A percentile compares a stretch with the other conserved stretches of the same genome.
These are phyloP conservation scores for Vicugna pacos DNA, from an alignment of 2,113 vertebrate species.

Conservation along the genomic window DNA sequence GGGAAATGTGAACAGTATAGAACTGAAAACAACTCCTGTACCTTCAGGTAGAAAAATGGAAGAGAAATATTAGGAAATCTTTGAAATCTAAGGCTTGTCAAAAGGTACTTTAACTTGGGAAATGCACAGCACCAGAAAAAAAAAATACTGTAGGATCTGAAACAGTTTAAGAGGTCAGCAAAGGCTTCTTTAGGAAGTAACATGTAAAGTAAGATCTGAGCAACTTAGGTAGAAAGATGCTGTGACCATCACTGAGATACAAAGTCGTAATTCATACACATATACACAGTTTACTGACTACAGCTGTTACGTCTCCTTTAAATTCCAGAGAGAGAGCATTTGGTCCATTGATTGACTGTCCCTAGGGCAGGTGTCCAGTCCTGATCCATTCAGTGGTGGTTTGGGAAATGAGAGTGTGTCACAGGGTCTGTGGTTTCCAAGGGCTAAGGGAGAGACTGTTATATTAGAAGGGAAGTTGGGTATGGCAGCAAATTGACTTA, in stretches of 20 bases:
- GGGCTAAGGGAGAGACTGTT: neutral
- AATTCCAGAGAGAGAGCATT: neutral
- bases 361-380: neutral
- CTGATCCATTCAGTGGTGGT: neutral
- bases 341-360: neutral
- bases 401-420: neutral
- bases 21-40: neutral
- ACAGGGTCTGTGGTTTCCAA: neutral
- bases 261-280: neutral
- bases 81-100: neutral
- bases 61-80: neutral
- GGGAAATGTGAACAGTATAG: neutral
- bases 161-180: neutral
- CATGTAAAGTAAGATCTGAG: neutral
- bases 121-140: neutral
- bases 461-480: neutral
- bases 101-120: neutral
- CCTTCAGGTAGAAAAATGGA: neutral
- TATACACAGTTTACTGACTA: neutral
- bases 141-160: neutral
- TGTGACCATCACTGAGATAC: neutral
- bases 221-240: neutral
- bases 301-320: neutral
- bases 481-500: conserved; percentile 41
- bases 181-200: neutral